phyloP scores from a whole-genome alignment of 1,140 invertebrate genomes.

The Cephus cinctus region DNA sequence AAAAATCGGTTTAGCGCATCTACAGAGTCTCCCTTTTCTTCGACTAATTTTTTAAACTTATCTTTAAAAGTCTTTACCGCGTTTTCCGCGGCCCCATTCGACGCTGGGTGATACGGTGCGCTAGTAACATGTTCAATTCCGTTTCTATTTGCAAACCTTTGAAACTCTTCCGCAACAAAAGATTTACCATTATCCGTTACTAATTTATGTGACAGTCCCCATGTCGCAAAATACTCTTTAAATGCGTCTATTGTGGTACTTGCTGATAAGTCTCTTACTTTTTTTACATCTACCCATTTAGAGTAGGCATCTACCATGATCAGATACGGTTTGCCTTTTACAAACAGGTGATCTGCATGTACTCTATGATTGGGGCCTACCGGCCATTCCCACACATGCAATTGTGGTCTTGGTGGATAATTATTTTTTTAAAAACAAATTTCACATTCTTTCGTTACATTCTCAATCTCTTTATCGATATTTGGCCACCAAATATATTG shows the following conservation, averaged over 20 bases:
- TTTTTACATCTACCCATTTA: conserved; percentile 20
- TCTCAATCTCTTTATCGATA: conserved; percentile 12
- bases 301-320: conserved; percentile 15
- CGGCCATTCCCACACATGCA: conserved; percentile 35
- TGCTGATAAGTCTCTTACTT: conserved; percentile 1
- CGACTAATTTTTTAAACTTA: conserved; percentile 4
- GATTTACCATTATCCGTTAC: conserved; percentile 23
- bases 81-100: conserved; percentile 23
- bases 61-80: conserved; percentile 15
- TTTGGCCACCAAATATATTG: conserved; percentile 21
- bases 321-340: conserved; percentile 15
- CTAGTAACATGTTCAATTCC: conserved; percentile 15
- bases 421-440: conserved; percentile 5
- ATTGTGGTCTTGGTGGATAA: conserved; percentile 20
- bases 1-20: conserved; percentile 9
- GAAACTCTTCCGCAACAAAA: conserved; percentile 15
- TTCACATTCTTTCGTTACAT: conserved; percentile 7
- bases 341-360: conserved; percentile 27
- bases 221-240: conserved; percentile 20
- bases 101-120: conserved; percentile 16
- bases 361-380: conserved; percentile 27
- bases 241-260: conserved; percentile 16
- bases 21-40: neutral
- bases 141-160: conserved; percentile 6
- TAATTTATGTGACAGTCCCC: conserved; percentile 14